These are phyloP conservation scores for Bombus confusus DNA, from an alignment of 1,140 invertebrate genomes.

Conservation along the genomic window DNA sequence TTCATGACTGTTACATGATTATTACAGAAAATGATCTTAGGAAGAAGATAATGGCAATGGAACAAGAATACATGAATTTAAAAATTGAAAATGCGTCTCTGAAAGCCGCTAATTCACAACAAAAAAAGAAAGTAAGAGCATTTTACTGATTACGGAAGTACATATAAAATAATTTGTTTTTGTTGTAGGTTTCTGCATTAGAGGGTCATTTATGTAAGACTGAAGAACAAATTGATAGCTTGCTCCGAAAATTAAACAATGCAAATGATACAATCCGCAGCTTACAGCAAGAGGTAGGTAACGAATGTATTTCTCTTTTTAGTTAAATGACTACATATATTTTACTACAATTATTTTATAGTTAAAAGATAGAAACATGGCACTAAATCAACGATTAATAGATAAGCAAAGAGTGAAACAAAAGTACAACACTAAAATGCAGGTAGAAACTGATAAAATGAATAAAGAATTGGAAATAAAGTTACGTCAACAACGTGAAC, in stretches of 20 bases:
- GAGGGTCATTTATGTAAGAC: constrained; percentile 80
- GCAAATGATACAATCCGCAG: constrained; percentile 80
- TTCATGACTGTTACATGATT: constrained; percentile 55
- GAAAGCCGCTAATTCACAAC: constrained; percentile 85
- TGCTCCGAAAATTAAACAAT: constrained; percentile 79
- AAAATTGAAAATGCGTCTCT: constrained; percentile 86
- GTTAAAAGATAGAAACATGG: constrained; percentile 87
- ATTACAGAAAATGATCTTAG: constrained; percentile 85
- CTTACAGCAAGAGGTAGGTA: constrained; percentile 80
- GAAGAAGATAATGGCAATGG: constrained; percentile 85
- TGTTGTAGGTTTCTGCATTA: constrained; percentile 77
- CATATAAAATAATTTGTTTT: constrained; percentile 20
- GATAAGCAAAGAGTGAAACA: constrained; percentile 90
- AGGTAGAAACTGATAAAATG: constrained; percentile 87
- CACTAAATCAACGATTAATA: constrained; percentile 87
- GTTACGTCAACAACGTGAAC: constrained; percentile 86
- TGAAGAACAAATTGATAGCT: constrained; percentile 77
- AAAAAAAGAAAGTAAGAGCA: constrained; percentile 82
- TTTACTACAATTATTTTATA: constrained; percentile 37
- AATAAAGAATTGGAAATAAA: constrained; percentile 86
- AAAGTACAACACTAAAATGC: constrained; percentile 87
- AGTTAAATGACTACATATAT: constrained; percentile 22
- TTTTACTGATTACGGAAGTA: constrained; percentile 10
- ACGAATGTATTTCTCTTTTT: not conserved
- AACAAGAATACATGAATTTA: constrained; percentile 86